Evolutionary conservation across 2,797 vertebrate species (phyloP).

Genomic region (Pelodytes ibericus): DNA sequence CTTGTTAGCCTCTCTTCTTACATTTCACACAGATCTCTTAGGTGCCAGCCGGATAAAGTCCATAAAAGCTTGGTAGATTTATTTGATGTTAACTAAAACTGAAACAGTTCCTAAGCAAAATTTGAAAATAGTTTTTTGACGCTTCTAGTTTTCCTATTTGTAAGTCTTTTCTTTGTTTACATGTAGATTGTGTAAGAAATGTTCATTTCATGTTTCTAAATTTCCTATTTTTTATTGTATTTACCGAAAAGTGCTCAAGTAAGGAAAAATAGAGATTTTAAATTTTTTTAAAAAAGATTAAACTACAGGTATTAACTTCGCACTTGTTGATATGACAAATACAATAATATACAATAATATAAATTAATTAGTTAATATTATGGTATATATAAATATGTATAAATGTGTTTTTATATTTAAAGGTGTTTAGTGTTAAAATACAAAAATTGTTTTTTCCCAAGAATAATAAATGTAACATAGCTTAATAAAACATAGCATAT

Average conservation of each 20-base stretch:
- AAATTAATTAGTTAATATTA: too few relatives aligned
- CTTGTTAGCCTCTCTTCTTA: conserved; percentile 5
- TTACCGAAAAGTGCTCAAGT: neutral
- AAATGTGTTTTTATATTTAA: too few relatives aligned
- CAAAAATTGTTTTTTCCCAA: too few relatives aligned
- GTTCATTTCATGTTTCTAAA: neutral
- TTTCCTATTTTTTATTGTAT: neutral
- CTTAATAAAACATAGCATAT: too few relatives aligned
- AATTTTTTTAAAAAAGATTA: too few relatives aligned
- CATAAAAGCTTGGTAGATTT: neutral
- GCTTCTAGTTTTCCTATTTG: neutral
- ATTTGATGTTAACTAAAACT: neutral
- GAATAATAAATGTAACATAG: too few relatives aligned
- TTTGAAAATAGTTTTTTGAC: neutral
- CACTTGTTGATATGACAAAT: too few relatives aligned
- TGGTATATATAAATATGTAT: too few relatives aligned
- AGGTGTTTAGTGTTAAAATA: too few relatives aligned
- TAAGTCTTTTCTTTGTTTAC: neutral
- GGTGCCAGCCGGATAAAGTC: conserved; percentile 1
- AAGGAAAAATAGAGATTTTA: too few relatives aligned
- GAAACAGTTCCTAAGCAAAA: neutral
- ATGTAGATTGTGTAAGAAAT: neutral
- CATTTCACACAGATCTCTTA: conserved; percentile 17
- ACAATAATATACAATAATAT: too few relatives aligned
- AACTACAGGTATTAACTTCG: too few relatives aligned